Evolutionary conservation across 2,888 invertebrate species (phyloP), one percentile per base, ranked within the genome.

Genomic region (Tridacna crocea): DNA sequence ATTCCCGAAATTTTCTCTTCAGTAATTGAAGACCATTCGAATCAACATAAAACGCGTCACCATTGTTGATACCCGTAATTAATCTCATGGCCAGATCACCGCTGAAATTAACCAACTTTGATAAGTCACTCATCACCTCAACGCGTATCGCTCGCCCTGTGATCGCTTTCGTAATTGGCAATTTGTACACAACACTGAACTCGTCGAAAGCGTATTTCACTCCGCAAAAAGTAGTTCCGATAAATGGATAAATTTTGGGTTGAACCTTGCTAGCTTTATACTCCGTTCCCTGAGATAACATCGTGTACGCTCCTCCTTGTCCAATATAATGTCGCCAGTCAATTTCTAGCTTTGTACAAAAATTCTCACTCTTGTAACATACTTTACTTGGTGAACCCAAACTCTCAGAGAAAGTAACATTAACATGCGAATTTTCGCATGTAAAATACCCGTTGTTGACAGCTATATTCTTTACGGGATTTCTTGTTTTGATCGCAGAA

Each of bases 11-110:
- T 55, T 89, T 88, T 36, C 94, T 87, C 10, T 88, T 85, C 61
- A 94, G 88, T 70, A 92, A 80, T 79, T 93, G 92, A 61, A 92
- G 90, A 0, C 92, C 93, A 80, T 94, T 94, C 46, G 92, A 90
- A 84, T 94, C 94, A 0, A 93, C 92, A 80, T 88, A 94, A 81
- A 91, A 94, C 10, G 80, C 76, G 11, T 86, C 83, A 26, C 83
- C 82, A 22, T 87, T 90, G 47, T 87, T 77, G 17, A 94, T 83
- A 48, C 89, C 81, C 0, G 93, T 90, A 24, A 79, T 85, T 17
- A 94, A 66, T 77, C 92, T 84, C 91, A 94, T 91, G 22, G 94
- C 90, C 3, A 94, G 74, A 79, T 94, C 94, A n/a, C 86, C 86
- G 13, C 74, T 63, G 55, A 82, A 83, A n/a, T 48, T 66, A 10